Conservation (phyloP, 2,888 invertebrate genomes). For the Torymus tubicola region DNA sequence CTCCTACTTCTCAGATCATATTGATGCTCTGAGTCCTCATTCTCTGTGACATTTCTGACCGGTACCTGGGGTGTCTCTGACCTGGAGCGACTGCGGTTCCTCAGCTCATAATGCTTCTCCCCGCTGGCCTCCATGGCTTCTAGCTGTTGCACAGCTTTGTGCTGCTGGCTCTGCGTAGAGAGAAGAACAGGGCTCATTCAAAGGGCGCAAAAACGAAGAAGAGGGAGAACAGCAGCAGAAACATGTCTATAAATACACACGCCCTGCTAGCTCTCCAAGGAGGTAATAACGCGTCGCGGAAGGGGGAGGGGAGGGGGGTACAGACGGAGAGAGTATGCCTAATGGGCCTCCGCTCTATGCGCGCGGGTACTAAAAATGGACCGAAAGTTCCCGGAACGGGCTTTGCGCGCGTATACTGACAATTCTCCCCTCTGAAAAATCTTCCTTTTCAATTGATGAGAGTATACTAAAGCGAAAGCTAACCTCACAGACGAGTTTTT, state of each 20-base stretch:
- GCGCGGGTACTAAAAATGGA: conserved; percentile 44
- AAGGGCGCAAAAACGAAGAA: not conserved
- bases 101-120: conserved; percentile 70
- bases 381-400: conserved; percentile 1
- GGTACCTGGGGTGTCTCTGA: conserved; percentile 71
- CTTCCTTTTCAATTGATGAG: too few species aligned
- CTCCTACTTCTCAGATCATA: conserved; percentile 68
- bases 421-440: too few species aligned
- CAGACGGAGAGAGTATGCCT: not conserved
- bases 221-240: not conserved
- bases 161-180: not conserved
- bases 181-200: conserved; percentile 8
- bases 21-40: conserved; percentile 67
- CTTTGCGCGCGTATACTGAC: too few species aligned
- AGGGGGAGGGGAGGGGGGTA: not conserved
- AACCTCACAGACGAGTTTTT: too few species aligned
- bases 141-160: conserved; percentile 2
- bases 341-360: not conserved
- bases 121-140: conserved; percentile 68
- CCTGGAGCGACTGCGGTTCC: conserved; percentile 72
- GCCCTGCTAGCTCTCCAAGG: conserved; percentile 36
- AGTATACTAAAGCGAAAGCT: too few species aligned
- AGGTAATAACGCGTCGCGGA: conserved; percentile 9
- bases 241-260: conserved; percentile 41
- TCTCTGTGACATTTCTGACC: conserved; percentile 61